These are phyloP conservation scores for Pangasius macronema DNA, from an alignment of 2,797 vertebrate genomes.

Conservation along the genomic window DNA sequence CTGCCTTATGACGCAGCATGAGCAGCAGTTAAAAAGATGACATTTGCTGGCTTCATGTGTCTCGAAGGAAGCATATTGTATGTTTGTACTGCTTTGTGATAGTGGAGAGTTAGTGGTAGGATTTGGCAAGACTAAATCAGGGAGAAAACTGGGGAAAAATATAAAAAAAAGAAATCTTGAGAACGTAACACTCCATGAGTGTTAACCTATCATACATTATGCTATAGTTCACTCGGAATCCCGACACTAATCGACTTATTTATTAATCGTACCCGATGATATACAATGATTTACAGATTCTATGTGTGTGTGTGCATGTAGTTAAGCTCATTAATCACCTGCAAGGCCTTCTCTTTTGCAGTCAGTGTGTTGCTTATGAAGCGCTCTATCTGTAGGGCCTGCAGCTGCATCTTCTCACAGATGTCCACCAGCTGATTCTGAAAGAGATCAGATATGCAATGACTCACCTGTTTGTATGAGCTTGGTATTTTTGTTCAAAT, in stretches of 20 bases:
- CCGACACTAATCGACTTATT: no score
- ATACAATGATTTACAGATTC: no score
- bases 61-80: not conserved
- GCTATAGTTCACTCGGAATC: no score
- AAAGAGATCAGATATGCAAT: slow-evolving; percentile 35
- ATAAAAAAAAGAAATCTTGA: not conserved
- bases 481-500: not conserved
- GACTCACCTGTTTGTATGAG: not conserved
- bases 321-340: slow-evolving; percentile 72
- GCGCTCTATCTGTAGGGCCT: slow-evolving; percentile 81
- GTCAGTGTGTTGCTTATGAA: slow-evolving; percentile 82
- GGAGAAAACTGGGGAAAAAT: not conserved
- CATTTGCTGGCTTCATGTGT: not conserved
- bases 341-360: slow-evolving; percentile 80
- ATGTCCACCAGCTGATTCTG: slow-evolving; percentile 91
- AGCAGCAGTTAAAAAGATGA: no score
- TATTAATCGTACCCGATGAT: no score
- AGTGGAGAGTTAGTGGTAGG: not conserved
- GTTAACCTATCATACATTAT: not conserved
- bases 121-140: not conserved
- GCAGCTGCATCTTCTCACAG: slow-evolving; percentile 91
- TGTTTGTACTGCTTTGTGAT: not conserved
- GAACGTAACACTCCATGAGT: not conserved
- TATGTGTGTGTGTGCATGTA: not conserved
- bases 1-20: not conserved